Evolutionary conservation across 2,888 invertebrate species (phyloP).

Genomic region (Drosophila infuscata): DNA sequence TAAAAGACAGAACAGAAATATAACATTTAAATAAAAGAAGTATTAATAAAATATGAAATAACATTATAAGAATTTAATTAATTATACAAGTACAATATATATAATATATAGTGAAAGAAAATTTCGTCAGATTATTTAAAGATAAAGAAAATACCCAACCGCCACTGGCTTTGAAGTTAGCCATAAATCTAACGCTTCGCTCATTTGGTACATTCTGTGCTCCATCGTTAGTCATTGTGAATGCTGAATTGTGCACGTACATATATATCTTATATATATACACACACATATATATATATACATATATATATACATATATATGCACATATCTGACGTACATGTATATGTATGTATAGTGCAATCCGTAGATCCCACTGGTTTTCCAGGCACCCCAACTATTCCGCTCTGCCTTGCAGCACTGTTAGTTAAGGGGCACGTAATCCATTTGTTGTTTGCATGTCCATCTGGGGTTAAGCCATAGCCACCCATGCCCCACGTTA

Average conservation of each 20-base stretch:
- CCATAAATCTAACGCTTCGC: background rate
- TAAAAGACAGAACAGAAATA: background rate
- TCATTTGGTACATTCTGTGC: constrained; percentile 1
- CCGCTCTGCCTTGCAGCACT: constrained; percentile 28
- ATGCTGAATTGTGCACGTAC: constrained; percentile 30
- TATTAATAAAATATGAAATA: background rate
- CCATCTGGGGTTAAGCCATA: constrained; percentile 49
- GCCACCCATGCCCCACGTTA: constrained; percentile 24
- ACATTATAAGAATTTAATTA: background rate
- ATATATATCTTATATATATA: constrained; percentile 17
- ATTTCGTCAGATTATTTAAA: background rate
- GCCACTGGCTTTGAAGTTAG: background rate
- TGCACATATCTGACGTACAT: constrained; percentile 34
- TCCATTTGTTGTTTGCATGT: constrained; percentile 75
- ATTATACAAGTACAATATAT: background rate
- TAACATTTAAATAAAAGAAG: background rate
- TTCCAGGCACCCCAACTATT: background rate
- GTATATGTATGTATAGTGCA: constrained; percentile 14
- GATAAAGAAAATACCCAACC: background rate
- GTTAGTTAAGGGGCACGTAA: constrained; percentile 69
- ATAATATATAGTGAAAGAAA: background rate
- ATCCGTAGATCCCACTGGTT: constrained; percentile 38
- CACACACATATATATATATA: constrained; percentile 11
- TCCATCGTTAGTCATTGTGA: constrained; percentile 16
- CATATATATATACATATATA: background rate